phyloP scores from a whole-genome alignment of 2,113 vertebrate species.

The Hyla sarda region DNA sequence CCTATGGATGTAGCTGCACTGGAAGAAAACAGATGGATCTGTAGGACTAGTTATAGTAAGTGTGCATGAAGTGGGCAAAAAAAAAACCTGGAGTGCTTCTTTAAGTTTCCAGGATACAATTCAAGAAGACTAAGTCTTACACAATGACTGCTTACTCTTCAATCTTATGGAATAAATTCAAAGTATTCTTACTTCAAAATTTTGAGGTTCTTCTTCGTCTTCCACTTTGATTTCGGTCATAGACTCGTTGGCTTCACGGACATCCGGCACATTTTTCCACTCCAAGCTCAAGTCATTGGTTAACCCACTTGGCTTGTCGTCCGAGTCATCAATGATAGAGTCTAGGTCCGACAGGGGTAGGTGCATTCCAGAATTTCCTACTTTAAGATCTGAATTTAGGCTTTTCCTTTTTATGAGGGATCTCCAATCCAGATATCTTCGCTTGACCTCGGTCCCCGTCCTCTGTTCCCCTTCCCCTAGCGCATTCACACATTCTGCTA shows the following conservation, averaged over 20 bases:
- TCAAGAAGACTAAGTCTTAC: not conserved
- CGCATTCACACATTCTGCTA: conserved; percentile 89
- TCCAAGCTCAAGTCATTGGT: conserved; percentile 84
- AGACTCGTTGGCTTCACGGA: conserved; percentile 81
- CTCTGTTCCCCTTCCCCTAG: conserved; percentile 90
- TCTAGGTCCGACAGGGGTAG: conserved; percentile 86
- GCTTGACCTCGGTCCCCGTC: conserved; percentile 90
- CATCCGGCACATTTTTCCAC: conserved; percentile 86
- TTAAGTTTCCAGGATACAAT: not conserved
- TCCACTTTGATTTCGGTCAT: conserved; percentile 88
- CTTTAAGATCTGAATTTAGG: conserved; percentile 84
- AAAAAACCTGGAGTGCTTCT: too few species aligned
- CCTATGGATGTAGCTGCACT: too few species aligned
- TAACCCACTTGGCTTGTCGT: conserved; percentile 85
- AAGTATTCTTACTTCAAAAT: conserved; percentile 77
- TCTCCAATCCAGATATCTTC: conserved; percentile 90
- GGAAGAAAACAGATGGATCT: too few species aligned
- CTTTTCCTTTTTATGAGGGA: conserved; percentile 91
- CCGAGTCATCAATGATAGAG: conserved; percentile 84
- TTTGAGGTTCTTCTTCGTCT: conserved; percentile 81
- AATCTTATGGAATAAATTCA: not conserved
- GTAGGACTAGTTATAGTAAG: too few species aligned
- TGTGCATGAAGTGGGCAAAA: too few species aligned
- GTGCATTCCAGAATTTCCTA: conserved; percentile 83
- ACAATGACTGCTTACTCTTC: not conserved